Conservation (phyloP, 2,797 vertebrate species). For the Synanceia verrucosa region DNA sequence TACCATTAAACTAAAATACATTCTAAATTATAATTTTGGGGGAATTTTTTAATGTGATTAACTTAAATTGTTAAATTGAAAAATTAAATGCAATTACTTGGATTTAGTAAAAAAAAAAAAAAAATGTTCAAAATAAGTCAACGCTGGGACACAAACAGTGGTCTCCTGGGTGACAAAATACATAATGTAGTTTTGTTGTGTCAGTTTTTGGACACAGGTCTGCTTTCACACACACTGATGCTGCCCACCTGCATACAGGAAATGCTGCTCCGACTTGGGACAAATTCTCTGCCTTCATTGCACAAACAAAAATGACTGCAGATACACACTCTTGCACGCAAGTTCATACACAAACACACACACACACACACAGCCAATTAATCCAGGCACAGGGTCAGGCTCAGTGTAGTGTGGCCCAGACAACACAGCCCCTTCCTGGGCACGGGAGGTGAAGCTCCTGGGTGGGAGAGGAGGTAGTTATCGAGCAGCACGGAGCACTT, state of each 20-base stretch:
- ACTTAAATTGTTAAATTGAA: no score
- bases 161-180: neutral
- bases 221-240: neutral
- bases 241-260: neutral
- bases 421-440: slow-evolving; percentile 62
- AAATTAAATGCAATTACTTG: neutral
- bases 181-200: neutral
- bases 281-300: neutral
- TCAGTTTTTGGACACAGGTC: neutral
- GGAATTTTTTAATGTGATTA: no score
- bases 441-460: slow-evolving; percentile 66
- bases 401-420: slow-evolving; percentile 50
- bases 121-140: neutral
- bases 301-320: neutral
- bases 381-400: slow-evolving; percentile 31
- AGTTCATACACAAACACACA: slow-evolving; percentile 6
- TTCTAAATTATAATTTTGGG: no score
- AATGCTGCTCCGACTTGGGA: neutral
- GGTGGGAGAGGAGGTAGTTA: slow-evolving; percentile 70
- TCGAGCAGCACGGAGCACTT: slow-evolving; percentile 51
- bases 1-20: neutral
- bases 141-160: neutral
- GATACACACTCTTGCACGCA: slow-evolving; percentile 3
- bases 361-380: slow-evolving; percentile 63
- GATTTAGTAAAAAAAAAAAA: neutral